Percentiles rank a stretch among this genome's conserved stretches.
phyloP scores from a whole-genome alignment of 2,888 invertebrate genomes.

The Cephalotes varians region DNA sequence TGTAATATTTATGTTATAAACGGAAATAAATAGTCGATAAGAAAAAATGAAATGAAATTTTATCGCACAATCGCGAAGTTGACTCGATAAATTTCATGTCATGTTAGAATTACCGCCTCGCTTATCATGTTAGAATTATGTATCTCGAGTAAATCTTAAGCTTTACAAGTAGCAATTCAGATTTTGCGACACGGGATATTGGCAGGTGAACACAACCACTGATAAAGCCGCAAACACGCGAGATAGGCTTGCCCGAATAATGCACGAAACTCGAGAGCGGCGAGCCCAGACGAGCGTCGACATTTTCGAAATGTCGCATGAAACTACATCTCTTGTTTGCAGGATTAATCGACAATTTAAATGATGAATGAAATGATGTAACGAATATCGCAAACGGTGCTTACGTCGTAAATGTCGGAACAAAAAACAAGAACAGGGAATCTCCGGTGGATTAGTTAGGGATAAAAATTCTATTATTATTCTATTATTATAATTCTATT shows the following conservation, averaged over 20 bases:
- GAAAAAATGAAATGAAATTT: neutral
- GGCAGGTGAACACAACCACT: slow-evolving; percentile 27
- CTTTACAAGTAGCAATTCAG: slow-evolving; percentile 18
- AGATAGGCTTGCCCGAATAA: slow-evolving; percentile 38
- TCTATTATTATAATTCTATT: slow-evolving; percentile 59
- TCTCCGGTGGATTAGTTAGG: slow-evolving; percentile 51
- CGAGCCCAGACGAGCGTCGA: neutral
- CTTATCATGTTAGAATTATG: neutral
- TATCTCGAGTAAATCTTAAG: slow-evolving; percentile 17
- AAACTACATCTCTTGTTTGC: slow-evolving; percentile 11
- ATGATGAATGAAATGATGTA: neutral
- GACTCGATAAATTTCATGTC: neutral
- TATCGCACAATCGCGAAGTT: neutral
- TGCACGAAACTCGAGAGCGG: slow-evolving; percentile 17
- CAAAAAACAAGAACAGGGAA: slow-evolving; percentile 1
- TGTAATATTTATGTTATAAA: neutral
- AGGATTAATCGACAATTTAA: slow-evolving; percentile 38
- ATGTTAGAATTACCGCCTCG: neutral
- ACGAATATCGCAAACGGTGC: slow-evolving; percentile 22
- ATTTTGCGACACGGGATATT: slow-evolving; percentile 35
- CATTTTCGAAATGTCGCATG: slow-evolving; percentile 40
- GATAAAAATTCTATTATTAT: slow-evolving; percentile 54
- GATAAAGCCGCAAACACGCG: slow-evolving; percentile 32
- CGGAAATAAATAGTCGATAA: no score
- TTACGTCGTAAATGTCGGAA: slow-evolving; percentile 20